Percentiles rank a stretch among this genome's conserved stretches.
phyloP scores from a whole-genome alignment of 2,113 vertebrate genomes.

The Sceloporus undulatus region DNA sequence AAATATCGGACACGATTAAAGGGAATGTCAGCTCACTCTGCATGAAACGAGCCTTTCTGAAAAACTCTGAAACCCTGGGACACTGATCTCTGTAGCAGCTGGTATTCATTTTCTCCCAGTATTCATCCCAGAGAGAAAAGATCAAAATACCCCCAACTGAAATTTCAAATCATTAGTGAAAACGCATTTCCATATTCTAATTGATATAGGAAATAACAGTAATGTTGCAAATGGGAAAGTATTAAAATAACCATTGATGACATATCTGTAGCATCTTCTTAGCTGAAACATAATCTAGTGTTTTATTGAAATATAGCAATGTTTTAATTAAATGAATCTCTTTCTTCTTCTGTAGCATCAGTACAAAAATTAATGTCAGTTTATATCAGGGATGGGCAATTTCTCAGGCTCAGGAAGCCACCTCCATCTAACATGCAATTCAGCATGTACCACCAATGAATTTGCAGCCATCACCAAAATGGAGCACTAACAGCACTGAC shows the following conservation, averaged over 20 bases:
- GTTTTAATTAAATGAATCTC: constrained; percentile 6
- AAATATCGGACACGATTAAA: constrained; percentile 13
- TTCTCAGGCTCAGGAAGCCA: background rate
- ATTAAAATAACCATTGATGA: background rate
- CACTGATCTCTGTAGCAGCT: background rate
- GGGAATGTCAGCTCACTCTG: background rate
- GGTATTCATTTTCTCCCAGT: background rate
- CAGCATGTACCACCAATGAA: too few species aligned
- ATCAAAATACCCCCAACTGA: constrained; percentile 32
- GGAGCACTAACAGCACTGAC: too few species aligned
- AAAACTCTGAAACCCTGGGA: background rate
- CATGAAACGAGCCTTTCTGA: background rate
- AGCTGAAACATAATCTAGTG: constrained; percentile 3
- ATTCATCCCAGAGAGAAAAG: constrained; percentile 16
- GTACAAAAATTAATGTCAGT: constrained; percentile 37
- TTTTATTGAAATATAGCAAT: background rate
- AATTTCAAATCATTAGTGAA: constrained; percentile 3
- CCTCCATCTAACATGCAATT: too few species aligned
- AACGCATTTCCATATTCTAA: background rate
- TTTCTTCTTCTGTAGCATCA: constrained; percentile 21
- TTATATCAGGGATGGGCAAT: constrained; percentile 30
- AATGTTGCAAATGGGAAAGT: background rate
- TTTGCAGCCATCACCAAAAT: too few species aligned
- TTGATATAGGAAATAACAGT: background rate
- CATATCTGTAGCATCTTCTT: constrained; percentile 1